Base-by-base conservation (phyloP, 2,113 vertebrate genomes). In the Melanerpes aurifrons region DNA sequence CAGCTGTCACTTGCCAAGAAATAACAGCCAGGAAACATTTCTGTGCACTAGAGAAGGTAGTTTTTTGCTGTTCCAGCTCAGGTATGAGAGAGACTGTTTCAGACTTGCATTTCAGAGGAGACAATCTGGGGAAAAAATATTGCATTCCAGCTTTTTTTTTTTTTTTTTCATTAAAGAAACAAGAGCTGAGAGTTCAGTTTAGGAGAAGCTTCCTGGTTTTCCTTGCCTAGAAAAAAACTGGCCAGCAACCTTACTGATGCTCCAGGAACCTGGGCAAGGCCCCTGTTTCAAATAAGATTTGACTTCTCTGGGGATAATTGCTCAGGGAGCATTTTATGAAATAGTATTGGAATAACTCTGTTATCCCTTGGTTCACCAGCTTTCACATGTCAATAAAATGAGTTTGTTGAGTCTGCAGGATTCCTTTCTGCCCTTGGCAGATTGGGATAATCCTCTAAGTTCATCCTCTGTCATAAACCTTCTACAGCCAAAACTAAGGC, bases 381-480 rank as follows among this genome's bases (percentile, higher is more conserved):
- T 68, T 90, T 45, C 69, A 80, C 31, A 8, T 1, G 37, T 35
- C 57, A 71, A 25, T 35, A 68, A 53, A 70, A 57, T 3, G 15
- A 75, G n/a, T 68, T 72, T 75, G 75, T 83, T 15, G 37, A 83
- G 22, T 31, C 69, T 72, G 26, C 47, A 69, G 86, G 40, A 72
- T 50, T 87, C 58, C 50, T 90, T 80, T 63, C 26, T 72, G 63
- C 40, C 89, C 50, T 79, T 7, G 69, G 66, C 50, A 92, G 66
- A 35, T 31, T 18, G 20, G 72, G 77, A 54, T 50, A 86, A 82
- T 31, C 83, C 77, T 76, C 22, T 31, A 2, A 10, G 12, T 79
- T 82, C 69, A 45, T 66, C 22, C 74, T 24, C 59, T 47, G 54
- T 54, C 45, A 69, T 28, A 56, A 82, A 82, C 12, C 12, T 54